Base-by-base conservation (phyloP, 2,113 vertebrate species). In the Stigmatopora nigra region DNA sequence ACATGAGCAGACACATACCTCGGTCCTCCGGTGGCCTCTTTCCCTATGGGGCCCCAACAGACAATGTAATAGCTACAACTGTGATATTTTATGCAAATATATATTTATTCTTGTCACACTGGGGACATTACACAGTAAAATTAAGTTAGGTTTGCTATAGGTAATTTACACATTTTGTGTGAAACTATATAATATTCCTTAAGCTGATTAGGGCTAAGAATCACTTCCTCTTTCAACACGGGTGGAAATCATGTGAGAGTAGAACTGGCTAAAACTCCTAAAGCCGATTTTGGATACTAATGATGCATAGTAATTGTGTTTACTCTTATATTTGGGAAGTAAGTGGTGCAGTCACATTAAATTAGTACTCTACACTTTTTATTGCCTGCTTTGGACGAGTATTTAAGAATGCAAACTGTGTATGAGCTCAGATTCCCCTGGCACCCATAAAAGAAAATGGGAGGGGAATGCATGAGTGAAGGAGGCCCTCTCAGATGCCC, bases 1-100 rank as follows among this genome's bases (percentile, higher is more conserved):
- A 88, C 86, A 88, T 82, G 86, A 81, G 69, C 81, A 87, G 80
- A 78, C 86, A 84, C 77, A 86, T 82, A 75, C 70, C 73, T 72
- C 68, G 13, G 70, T 70, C 53, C 57, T 59, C 78, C 80, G 78
- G 76, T 75, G 81, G 80, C 73, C 76, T 83, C 76, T 62, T 72
- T 82, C 72, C 82, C 84, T 65, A 41, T 20, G 19, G 82, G 87
- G 78, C 79, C 69, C 48, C 10, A 72, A 64, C 79, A 81, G 71
- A 70, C 78, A 75, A 86, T 82, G 77, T 69, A 81, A 73, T 76
- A 82, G 78, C 73, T 72, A 72, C 68, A 52, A 52, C 60, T 70
- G 73, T 78, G 68, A 71, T 69, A 73, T 83, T 86, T 85, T 79
- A 84, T 78, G 81, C 83, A 87, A 88, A 84, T 79, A 85, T 67